Evolutionary conservation across 2,888 invertebrate species (phyloP).

Genomic region (Cistogaster globosa): DNA sequence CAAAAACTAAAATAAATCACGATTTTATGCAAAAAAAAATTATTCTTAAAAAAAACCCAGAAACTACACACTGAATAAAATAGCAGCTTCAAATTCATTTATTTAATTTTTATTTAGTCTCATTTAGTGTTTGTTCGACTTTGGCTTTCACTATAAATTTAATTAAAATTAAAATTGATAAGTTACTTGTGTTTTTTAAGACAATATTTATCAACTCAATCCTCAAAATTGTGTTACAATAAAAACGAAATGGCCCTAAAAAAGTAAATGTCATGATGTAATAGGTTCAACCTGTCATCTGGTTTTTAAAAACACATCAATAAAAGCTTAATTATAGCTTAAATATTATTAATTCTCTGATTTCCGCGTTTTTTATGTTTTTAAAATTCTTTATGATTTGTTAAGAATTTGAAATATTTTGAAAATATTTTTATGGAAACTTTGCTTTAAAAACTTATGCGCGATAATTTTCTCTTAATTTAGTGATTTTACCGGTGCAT

Average conservation of each 20-base stretch:
- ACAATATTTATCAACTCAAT: background rate
- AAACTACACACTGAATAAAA: background rate
- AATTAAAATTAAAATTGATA: slow-evolving; percentile 39
- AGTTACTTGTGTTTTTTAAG: slow-evolving; percentile 6
- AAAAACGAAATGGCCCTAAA: background rate
- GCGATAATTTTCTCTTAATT: too few relatives aligned
- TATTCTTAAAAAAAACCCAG: slow-evolving; percentile 10
- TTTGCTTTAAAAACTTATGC: too few relatives aligned
- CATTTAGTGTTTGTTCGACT: background rate
- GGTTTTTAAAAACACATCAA: too few relatives aligned
- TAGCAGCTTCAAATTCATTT: slow-evolving; percentile 28
- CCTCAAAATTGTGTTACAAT: slow-evolving; percentile 18
- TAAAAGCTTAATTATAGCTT: too few relatives aligned
- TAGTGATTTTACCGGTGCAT: too few relatives aligned
- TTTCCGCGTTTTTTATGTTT: too few relatives aligned
- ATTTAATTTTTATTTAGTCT: slow-evolving; percentile 24
- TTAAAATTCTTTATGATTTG: too few relatives aligned
- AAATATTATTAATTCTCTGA: too few relatives aligned
- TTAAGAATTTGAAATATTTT: too few relatives aligned
- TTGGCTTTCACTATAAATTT: slow-evolving; percentile 17
- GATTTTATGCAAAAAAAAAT: slow-evolving; percentile 73
- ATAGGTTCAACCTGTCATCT: too few relatives aligned
- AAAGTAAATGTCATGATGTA: background rate
- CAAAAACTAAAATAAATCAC: slow-evolving; percentile 73
- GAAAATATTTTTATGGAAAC: too few relatives aligned